A percentile compares a stretch with the other conserved stretches of the same genome.
These are phyloP conservation scores for Crypturellus tataupa DNA, from an alignment of 2,797 vertebrate genomes.

Conservation along the genomic window DNA sequence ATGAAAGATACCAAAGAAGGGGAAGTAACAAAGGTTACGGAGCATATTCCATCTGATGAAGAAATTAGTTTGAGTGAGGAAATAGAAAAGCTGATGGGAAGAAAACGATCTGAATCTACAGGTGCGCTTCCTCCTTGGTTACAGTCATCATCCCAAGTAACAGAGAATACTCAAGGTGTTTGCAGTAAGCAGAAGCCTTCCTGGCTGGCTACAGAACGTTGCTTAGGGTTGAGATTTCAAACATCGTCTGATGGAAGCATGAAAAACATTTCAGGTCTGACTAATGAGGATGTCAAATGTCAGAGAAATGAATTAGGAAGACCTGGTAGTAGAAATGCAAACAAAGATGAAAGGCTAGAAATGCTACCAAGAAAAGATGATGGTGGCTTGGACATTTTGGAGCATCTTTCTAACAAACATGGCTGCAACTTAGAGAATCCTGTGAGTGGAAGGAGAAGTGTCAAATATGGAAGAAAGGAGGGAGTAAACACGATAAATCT, in stretches of 20 bases:
- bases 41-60: conserved; percentile 55
- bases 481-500: not conserved
- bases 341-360: conserved; percentile 50
- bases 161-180: conserved; percentile 68
- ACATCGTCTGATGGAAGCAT: not conserved
- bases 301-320: conserved; percentile 58
- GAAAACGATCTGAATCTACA: conserved; percentile 74
- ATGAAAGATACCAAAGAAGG: not conserved
- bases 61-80: conserved; percentile 76
- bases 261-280: conserved; percentile 71
- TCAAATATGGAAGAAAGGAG: conserved; percentile 50
- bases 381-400: conserved; percentile 73
- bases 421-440: conserved; percentile 73
- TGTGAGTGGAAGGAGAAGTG: conserved; percentile 86
- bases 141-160: conserved; percentile 75
- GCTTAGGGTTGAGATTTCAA: conserved; percentile 40
- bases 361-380: conserved; percentile 58
- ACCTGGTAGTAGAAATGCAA: not conserved
- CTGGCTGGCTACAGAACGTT: conserved; percentile 84
- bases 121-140: conserved; percentile 87
- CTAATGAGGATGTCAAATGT: conserved; percentile 76
- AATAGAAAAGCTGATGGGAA: conserved; percentile 75
- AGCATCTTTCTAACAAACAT: conserved; percentile 17
- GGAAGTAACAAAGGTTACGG: not conserved
- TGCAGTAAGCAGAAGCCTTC: conserved; percentile 79